Base-by-base conservation (phyloP, 2,888 invertebrate species). In the Tolmerus cingulatus region DNA sequence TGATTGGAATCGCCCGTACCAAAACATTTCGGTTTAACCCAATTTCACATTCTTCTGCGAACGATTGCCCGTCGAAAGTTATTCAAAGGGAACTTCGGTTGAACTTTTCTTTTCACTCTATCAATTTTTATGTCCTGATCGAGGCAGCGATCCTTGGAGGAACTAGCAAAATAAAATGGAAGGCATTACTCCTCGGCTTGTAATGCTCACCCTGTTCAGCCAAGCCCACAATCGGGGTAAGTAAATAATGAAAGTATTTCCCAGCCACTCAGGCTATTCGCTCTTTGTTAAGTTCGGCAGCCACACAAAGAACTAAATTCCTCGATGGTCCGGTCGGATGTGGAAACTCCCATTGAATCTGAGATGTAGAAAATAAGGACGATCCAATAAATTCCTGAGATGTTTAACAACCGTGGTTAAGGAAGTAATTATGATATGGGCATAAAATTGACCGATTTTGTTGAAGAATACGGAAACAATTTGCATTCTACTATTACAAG, bases 1-100 rank as follows among this genome's bases (percentile, higher is more conserved):
- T 84, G 82, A 84, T 84, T 84, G 66, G 82, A 84, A 84, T 84
- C 66, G 82, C 66, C 82, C 23, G 23, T 66, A 66, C 82, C 37
- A 84, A 84, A 66, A 66, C 82, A 84, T 84, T 84, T 84, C 82
- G 66, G 23, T 57, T 66, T 66, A 84, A 57, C 82, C 82, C 82
- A 84, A 84, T 84, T 84, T 81, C 30, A 37, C 51, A 81, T 81
- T 81, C 81, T 81, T 81, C 55, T 27, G 30, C 9, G 34, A 55
- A 37, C 81, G 81, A 81, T 81, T 81, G 46, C 55, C 37, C 34
- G 34, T 51, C 16, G 27, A 34, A 55, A 55, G 81, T 81, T 81
- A 81, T 81, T 81, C 81, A 81, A 81, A 81, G 81, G 81, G 57
- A 81, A 81, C 46, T 37, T 55, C 57, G 30, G 30, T 27, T n/a